These are phyloP conservation scores for Saguinus imperator DNA, from an alignment of 2,113 vertebrate genomes.

Conservation along the genomic window DNA sequence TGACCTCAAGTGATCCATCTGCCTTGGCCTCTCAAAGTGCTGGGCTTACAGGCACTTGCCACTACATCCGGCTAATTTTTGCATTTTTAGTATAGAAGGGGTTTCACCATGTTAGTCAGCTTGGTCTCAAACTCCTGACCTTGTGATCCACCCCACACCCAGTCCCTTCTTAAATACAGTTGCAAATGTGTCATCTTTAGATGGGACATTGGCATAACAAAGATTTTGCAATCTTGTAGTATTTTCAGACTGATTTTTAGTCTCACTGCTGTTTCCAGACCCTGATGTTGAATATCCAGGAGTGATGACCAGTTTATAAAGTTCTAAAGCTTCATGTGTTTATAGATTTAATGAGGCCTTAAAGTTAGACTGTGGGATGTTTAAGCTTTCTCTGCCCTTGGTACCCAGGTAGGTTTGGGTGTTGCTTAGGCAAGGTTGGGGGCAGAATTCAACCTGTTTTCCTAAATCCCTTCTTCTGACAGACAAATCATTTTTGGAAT, in stretches of 20 bases:
- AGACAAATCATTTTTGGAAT: background rate
- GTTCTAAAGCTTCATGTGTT: background rate
- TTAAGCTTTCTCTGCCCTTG: background rate
- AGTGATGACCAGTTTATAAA: background rate
- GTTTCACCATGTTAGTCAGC: no score
- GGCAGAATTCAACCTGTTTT: conserved; percentile 13
- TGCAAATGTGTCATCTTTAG: background rate
- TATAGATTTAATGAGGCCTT: background rate
- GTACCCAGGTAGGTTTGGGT: background rate
- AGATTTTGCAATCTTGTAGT: background rate
- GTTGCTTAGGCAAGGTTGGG: background rate
- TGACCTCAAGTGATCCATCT: no score
- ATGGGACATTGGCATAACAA: background rate
- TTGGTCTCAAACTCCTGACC: no score
- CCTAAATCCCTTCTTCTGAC: background rate
- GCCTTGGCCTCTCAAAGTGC: no score
- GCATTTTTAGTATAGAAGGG: no score
- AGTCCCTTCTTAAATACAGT: background rate
- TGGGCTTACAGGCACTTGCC: no score
- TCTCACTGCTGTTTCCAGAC: background rate
- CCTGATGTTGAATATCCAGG: background rate
- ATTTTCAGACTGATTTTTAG: background rate
- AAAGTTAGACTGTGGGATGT: conserved; percentile 35
- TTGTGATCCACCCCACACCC: no score
- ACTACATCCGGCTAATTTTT: no score